Percentiles rank a stretch among this genome's conserved stretches.
These are phyloP conservation scores for Himalopsyche japonica DNA, from an alignment of 2,888 invertebrate genomes.

Conservation along the genomic window DNA sequence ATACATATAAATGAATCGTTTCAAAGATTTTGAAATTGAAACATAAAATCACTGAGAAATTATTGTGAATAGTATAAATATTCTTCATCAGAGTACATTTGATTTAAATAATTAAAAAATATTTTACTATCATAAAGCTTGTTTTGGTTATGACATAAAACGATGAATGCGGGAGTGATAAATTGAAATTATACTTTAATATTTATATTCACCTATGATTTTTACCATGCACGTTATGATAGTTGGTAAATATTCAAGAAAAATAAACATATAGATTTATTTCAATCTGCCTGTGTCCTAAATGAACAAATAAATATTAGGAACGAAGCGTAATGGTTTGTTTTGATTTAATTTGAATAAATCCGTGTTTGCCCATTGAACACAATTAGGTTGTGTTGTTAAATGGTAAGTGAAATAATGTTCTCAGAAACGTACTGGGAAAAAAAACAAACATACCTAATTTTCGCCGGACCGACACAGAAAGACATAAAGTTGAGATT, in stretches of 20 bases:
- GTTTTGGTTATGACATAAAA: no score
- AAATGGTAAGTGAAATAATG: not conserved
- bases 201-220: not conserved
- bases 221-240: not conserved
- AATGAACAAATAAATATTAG: not conserved
- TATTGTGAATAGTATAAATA: no score
- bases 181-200: no score
- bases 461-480: not conserved
- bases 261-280: not conserved
- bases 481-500: not conserved
- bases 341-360: not conserved
- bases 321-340: not conserved
- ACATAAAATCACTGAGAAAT: no score
- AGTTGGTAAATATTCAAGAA: not conserved
- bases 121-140: no score
- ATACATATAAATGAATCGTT: no score
- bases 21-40: no score
- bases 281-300: not conserved
- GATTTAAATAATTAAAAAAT: no score
- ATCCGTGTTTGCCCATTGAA: not conserved
- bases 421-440: not conserved
- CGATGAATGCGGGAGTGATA: no score
- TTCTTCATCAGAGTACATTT: no score
- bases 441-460: not conserved
- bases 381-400: not conserved